These are phyloP conservation scores for Amphiura filiformis DNA, from an alignment of 35 echinoderm and acorn worm species.

Conservation along the genomic window DNA sequence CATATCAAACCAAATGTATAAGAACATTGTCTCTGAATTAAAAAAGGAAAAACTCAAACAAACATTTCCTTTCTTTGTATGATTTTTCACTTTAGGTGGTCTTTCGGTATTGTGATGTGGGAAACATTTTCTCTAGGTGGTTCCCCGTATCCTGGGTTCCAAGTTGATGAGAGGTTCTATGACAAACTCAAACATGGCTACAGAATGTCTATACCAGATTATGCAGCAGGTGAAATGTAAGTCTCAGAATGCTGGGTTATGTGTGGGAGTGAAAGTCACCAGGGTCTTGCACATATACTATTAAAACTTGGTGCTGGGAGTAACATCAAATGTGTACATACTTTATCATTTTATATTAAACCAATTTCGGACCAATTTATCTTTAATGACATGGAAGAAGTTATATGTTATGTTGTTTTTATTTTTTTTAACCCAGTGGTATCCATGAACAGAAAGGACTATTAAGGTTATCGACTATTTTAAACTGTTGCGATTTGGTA, in stretches of 20 bases:
- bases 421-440: too few species aligned
- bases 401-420: too few species aligned
- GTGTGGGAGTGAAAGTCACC: not conserved
- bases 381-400: too few species aligned
- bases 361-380: too few species aligned
- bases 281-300: not conserved
- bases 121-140: slow-evolving; percentile 96
- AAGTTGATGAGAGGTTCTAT: slow-evolving; percentile 94
- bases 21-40: not conserved
- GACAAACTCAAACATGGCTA: slow-evolving; percentile 82
- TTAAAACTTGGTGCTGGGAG: not conserved
- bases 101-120: slow-evolving; percentile 91
- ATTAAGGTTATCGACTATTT: too few species aligned
- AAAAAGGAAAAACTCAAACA: too few species aligned
- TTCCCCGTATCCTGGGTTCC: slow-evolving; percentile 89
- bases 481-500: too few species aligned
- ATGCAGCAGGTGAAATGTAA: slow-evolving; percentile 92
- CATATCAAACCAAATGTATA: not conserved
- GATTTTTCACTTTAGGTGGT: slow-evolving; percentile 55
- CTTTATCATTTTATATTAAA: too few species aligned
- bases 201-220: slow-evolving; percentile 76
- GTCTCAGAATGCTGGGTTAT: not conserved
- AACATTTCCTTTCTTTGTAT: too few species aligned
- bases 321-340: not conserved
- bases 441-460: too few species aligned